These are phyloP conservation scores for Campopleginae sp. DNA, from an alignment of 2,888 invertebrate species.

Conservation along the genomic window DNA sequence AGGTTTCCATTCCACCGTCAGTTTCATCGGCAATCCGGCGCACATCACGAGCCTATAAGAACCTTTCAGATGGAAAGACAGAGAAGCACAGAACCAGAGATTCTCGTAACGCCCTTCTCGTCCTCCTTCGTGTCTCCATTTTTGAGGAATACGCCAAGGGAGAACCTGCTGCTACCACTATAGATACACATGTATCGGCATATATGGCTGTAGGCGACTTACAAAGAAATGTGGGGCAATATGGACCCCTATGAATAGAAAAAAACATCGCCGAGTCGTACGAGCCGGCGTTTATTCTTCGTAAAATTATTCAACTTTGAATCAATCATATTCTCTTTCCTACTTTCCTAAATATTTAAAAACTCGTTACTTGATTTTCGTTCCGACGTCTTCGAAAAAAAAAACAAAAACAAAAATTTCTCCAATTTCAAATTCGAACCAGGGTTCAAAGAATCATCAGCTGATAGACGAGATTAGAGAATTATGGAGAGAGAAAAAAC, in stretches of 20 bases:
- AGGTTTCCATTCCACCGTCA: constrained; percentile 76
- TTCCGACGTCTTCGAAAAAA: not conserved
- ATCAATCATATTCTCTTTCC: not conserved
- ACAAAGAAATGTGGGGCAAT: constrained; percentile 23
- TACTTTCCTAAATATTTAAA: not conserved
- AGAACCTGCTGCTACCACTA: constrained; percentile 15
- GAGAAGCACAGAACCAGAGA: not conserved
- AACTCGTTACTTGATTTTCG: not conserved
- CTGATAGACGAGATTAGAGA: not conserved
- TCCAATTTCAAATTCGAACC: not conserved
- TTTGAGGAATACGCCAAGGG: constrained; percentile 45
- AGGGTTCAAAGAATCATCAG: not conserved
- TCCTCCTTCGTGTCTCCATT: constrained; percentile 48
- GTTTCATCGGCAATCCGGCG: constrained; percentile 41
- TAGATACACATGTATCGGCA: not conserved
- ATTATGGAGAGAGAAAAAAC: not conserved
- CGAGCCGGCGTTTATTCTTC: not conserved
- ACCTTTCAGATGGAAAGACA: constrained; percentile 1
- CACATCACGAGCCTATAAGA: constrained; percentile 19
- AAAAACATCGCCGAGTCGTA: not conserved
- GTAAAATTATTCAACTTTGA: not conserved
- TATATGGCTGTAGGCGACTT: constrained; percentile 1
- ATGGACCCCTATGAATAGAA: constrained; percentile 30
- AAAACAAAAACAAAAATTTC: not conserved
- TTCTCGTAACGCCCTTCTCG: constrained; percentile 37